phyloP scores from a whole-genome alignment of 2,113 vertebrate genomes.

The Tachycineta bicolor region DNA sequence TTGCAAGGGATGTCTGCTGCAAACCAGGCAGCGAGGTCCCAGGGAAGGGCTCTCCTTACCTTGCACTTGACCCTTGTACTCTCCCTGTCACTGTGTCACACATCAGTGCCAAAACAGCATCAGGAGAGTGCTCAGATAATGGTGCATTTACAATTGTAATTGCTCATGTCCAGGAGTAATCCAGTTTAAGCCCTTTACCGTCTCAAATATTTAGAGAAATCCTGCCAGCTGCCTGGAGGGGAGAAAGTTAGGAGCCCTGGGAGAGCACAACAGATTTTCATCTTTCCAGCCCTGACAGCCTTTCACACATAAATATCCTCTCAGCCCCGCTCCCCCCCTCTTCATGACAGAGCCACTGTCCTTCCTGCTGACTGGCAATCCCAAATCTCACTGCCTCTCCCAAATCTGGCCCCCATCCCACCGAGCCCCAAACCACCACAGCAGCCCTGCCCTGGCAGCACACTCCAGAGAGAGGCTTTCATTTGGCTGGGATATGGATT shows the following conservation, averaged over 20 bases:
- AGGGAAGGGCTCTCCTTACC: not conserved
- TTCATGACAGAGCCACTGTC: not conserved
- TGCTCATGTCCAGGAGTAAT: conserved; percentile 49
- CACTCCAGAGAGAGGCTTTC: not conserved
- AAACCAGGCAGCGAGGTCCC: not conserved
- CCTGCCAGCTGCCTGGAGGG: conserved; percentile 51
- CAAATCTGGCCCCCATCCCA: not conserved
- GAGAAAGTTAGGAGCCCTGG: conserved; percentile 34
- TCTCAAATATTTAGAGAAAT: conserved; percentile 63
- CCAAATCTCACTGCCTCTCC: not conserved
- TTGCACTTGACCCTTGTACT: not conserved
- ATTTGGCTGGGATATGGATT: not conserved
- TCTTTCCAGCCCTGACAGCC: conserved; percentile 29
- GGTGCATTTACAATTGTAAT: conserved; percentile 53
- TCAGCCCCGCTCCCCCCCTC: not conserved
- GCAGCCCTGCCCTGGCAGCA: not conserved
- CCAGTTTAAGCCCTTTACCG: conserved; percentile 44
- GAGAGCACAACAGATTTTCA: conserved; percentile 49
- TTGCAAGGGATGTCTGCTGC: not conserved
- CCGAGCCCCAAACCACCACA: rapidly evolving
- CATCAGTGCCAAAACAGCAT: not conserved
- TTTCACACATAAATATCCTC: not conserved
- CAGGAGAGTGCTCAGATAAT: conserved; percentile 9
- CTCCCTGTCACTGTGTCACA: not conserved
- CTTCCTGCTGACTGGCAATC: not conserved